Percentiles rank a stretch among this genome's conserved stretches.
These are phyloP conservation scores for Drosophila antonietae DNA, from an alignment of 2,888 invertebrate genomes.

Conservation along the genomic window DNA sequence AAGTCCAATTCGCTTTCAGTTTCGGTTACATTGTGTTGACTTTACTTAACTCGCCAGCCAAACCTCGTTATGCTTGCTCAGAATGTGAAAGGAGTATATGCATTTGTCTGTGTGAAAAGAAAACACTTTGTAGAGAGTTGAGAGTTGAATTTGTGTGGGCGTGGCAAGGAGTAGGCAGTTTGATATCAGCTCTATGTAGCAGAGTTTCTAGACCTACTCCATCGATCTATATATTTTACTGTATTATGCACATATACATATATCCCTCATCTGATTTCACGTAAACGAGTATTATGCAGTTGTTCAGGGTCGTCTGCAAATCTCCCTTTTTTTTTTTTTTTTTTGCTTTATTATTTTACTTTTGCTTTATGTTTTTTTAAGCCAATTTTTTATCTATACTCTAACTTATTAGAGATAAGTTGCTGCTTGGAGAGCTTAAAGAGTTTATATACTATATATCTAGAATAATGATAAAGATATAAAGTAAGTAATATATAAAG, in stretches of 20 bases:
- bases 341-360: neutral
- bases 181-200: neutral
- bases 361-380: slow-evolving; percentile 4
- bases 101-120: neutral
- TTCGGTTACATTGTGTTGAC: slow-evolving; percentile 42
- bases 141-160: too few species aligned
- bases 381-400: neutral
- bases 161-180: too few species aligned
- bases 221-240: too few species aligned
- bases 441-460: neutral
- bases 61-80: slow-evolving; percentile 19
- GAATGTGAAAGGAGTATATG: neutral
- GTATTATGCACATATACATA: too few species aligned
- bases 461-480: neutral
- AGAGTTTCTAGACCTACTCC: too few species aligned
- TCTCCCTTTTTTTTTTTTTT: neutral
- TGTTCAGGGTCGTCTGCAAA: neutral
- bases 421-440: neutral
- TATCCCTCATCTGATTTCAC: neutral
- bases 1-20: slow-evolving; percentile 17
- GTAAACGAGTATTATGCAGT: neutral
- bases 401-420: slow-evolving; percentile 2
- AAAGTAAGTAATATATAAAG: too few species aligned
- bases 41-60: slow-evolving; percentile 41
- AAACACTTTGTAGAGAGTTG: neutral